Conservation (phyloP, 2,113 vertebrate genomes). For the Azemiops feae region DNA sequence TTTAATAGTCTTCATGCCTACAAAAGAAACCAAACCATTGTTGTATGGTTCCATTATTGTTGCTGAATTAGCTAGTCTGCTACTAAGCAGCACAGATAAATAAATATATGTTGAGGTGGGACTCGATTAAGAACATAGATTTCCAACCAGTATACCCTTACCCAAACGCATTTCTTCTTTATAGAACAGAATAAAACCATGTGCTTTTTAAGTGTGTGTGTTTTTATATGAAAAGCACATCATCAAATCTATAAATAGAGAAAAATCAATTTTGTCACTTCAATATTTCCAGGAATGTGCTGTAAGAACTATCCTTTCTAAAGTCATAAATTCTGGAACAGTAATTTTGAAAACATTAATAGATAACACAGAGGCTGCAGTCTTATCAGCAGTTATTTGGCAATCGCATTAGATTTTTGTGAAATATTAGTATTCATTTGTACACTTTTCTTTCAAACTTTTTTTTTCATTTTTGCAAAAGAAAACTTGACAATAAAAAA, state of each 20-base stretch:
- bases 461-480: background rate
- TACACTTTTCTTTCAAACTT: background rate
- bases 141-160: background rate
- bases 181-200: constrained; percentile 17
- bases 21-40: background rate
- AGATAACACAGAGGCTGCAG: background rate
- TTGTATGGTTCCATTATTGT: background rate
- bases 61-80: background rate
- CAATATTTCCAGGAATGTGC: constrained; percentile 30
- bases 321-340: constrained; percentile 26
- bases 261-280: constrained; percentile 29
- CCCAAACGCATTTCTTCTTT: constrained; percentile 5
- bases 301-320: constrained; percentile 11
- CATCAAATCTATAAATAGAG: constrained; percentile 32
- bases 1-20: background rate
- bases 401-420: background rate
- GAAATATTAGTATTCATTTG: background rate
- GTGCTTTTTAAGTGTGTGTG: constrained; percentile 3
- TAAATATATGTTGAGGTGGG: background rate
- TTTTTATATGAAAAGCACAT: constrained; percentile 19
- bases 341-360: background rate
- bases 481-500: background rate
- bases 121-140: background rate
- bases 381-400: background rate
- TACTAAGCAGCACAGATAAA: background rate